These are phyloP conservation scores for Anas capensis DNA, from an alignment of 2,797 vertebrate genomes.

Conservation along the genomic window DNA sequence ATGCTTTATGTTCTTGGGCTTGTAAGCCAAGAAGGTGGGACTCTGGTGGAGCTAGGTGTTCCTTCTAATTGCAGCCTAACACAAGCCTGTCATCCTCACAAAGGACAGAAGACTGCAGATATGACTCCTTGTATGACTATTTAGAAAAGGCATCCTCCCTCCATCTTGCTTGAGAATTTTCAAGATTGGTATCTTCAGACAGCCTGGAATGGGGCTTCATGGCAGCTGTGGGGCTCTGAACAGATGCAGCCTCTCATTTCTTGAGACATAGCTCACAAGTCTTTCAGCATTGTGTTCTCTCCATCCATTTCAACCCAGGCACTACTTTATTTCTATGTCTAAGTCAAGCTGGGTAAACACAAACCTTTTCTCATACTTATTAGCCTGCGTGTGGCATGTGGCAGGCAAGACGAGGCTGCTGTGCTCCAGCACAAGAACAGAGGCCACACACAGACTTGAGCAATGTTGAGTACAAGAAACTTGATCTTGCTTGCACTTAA, in stretches of 20 bases:
- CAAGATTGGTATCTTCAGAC: neutral
- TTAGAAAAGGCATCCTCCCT: neutral
- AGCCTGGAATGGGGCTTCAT: neutral
- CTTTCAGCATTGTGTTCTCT: neutral
- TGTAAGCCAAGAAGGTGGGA: neutral
- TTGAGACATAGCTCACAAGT: neutral
- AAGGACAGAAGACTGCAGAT: neutral
- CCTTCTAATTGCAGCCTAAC: neutral
- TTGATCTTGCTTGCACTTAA: neutral
- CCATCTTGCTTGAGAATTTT: neutral
- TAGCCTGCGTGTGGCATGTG: neutral
- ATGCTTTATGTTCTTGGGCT: neutral
- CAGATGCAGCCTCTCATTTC: neutral
- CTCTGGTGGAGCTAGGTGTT: neutral
- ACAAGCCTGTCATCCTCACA: neutral
- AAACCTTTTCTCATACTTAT: neutral
- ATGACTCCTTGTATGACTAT: neutral
- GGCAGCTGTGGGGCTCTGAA: neutral
- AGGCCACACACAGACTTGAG: neutral
- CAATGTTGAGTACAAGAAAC: neutral
- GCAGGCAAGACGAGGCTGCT: neutral
- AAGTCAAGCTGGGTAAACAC: neutral
- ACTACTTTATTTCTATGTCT: neutral
- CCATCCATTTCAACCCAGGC: neutral
- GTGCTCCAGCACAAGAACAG: neutral